A percentile compares a stretch with the other conserved stretches of the same genome.
Conservation (phyloP, 2,113 vertebrate species). For the Cyanoderma ruficeps region DNA sequence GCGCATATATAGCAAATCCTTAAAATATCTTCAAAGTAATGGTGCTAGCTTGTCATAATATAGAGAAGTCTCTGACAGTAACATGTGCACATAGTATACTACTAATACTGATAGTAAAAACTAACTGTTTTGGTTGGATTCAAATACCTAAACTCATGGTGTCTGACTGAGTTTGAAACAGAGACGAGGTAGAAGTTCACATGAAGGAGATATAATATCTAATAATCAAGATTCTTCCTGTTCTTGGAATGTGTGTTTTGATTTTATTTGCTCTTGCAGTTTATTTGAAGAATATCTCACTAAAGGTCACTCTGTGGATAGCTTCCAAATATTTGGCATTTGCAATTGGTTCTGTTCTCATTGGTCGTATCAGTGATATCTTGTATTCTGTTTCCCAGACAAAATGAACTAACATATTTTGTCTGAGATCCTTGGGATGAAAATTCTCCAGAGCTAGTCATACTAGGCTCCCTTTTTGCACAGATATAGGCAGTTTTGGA, state of each 20-base stretch:
- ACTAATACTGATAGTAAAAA: neutral
- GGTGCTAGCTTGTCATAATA: neutral
- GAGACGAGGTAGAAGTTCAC: neutral
- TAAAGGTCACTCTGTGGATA: neutral
- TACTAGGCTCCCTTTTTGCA: neutral
- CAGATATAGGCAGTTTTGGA: neutral
- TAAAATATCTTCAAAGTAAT: neutral
- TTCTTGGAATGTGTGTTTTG: neutral
- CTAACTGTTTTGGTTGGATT: neutral
- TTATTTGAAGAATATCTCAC: neutral
- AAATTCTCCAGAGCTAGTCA: neutral
- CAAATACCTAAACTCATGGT: neutral
- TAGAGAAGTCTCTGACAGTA: neutral
- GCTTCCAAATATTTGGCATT: slow-evolving; percentile 29
- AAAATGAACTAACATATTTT: neutral
- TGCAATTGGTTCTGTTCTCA: neutral
- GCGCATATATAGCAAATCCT: neutral
- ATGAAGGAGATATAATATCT: neutral
- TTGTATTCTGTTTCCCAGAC: neutral
- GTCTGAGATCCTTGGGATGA: neutral
- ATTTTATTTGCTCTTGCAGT: neutral
- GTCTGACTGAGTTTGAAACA: neutral
- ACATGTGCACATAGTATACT: too few relatives aligned
- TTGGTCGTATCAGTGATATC: neutral
- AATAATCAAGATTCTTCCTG: neutral